phyloP scores from a whole-genome alignment of 1,140 invertebrate species.

The Cherax quadricarinatus region DNA sequence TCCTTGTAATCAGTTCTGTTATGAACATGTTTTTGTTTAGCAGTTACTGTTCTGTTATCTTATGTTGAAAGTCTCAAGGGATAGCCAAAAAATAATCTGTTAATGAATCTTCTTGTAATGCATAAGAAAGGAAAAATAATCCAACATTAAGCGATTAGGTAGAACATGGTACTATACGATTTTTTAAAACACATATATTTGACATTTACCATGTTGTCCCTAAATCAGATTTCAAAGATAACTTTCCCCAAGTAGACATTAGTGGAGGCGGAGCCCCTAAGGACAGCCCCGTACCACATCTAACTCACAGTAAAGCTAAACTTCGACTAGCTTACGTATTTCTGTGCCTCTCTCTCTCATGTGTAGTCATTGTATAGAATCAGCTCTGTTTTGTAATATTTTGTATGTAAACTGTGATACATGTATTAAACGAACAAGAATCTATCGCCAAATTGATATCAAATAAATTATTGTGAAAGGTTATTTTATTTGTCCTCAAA shows the following conservation, averaged over 20 bases:
- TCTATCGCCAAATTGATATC: constrained; percentile 74
- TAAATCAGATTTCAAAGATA: constrained; percentile 27
- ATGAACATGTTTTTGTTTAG: constrained; percentile 9
- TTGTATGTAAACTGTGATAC: constrained; percentile 74
- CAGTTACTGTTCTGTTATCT: constrained; percentile 27
- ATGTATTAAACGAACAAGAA: constrained; percentile 73
- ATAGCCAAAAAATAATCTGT: constrained; percentile 21
- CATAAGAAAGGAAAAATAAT: constrained; percentile 4
- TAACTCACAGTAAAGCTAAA: constrained; percentile 58
- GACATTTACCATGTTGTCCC: constrained; percentile 48
- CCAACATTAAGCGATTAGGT: constrained; percentile 4
- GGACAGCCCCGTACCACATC: constrained; percentile 11
- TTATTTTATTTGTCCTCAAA: neutral
- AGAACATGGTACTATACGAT: constrained; percentile 51
- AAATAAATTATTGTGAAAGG: constrained; percentile 74
- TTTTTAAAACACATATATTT: neutral
- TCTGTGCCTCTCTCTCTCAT: constrained; percentile 71
- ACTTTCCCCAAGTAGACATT: constrained; percentile 24
- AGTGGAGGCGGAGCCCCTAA: constrained; percentile 23
- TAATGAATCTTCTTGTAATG: constrained; percentile 4
- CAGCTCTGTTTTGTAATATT: constrained; percentile 74
- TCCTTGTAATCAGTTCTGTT: constrained; percentile 36
- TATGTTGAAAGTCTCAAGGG: constrained; percentile 21
- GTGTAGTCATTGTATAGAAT: constrained; percentile 72
- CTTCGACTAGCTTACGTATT: constrained; percentile 61